Evolutionary conservation across 2,113 vertebrate species (phyloP), one percentile per base, ranked within the genome.

Genomic region (Platichthys stellatus): DNA sequence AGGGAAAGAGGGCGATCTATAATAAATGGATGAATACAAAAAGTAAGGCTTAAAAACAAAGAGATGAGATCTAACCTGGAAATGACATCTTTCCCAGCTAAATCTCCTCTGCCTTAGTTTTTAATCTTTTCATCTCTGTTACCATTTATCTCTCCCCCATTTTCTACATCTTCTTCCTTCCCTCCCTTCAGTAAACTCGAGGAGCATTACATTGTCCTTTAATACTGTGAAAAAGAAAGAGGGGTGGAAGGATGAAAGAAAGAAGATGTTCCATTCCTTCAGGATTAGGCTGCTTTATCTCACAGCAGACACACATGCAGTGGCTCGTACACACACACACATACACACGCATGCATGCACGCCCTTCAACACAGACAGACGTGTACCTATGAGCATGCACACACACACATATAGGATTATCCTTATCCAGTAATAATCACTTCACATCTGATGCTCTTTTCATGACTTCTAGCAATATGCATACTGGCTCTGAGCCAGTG

Each of bases 381-480:
- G 26, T 21, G 11, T 20, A 18, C 51, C 13, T 31, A 64, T 53
- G 21, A 35, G 21, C 72, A 54, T 15, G 20, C 51, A 54, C 20
- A 54, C 51, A 53, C 51, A 54, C 20, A 54, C 51, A 54, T 5
- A 54, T 20, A 18, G 73, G 80, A 84, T 86, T 86, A 87, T 76
- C 70, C 24, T 84, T 74, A 82, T 90, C 84, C 74, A 75, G 70
- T 85, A 72, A 84, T 90, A 84, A 86, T 88, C 87, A 76, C 72
- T 57, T 87, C 76, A 78, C 86, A 87, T 89, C 78, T 87, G 89
- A 90, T 81, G 82, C 78, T 89, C 58, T 73, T 69, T 71, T 78
- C 63, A 59, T 62, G 75, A 86, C 70, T 86, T 86, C 75, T 89
- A 79, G 81, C 75, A 76, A 49, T 63, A 69, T 74, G 64, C 58